phyloP scores from a whole-genome alignment of 2,113 vertebrate genomes.

The Piaya cayana region DNA sequence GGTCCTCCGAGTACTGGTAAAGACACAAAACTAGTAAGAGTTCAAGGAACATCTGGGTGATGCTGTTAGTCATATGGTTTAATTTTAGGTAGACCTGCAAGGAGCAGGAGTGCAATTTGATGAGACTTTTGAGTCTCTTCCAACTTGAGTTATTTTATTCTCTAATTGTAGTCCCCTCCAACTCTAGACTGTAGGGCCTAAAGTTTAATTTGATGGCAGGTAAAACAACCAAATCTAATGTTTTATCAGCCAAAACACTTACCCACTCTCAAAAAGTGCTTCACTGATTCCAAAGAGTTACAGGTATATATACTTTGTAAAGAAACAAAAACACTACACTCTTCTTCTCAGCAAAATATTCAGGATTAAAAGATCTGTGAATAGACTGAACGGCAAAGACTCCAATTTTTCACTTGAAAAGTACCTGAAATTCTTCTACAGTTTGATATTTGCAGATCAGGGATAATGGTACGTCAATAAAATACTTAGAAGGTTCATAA shows the following conservation, averaged over 20 bases:
- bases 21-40: no score
- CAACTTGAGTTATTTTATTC: neutral
- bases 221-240: neutral
- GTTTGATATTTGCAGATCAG: neutral
- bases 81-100: neutral
- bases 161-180: neutral
- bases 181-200: neutral
- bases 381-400: no score
- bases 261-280: neutral
- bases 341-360: neutral
- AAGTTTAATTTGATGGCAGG: neutral
- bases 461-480: conserved; percentile 37
- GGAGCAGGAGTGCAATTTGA: neutral
- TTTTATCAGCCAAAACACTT: neutral
- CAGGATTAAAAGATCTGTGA: neutral
- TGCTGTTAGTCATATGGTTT: neutral
- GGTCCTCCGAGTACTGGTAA: neutral
- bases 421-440: neutral
- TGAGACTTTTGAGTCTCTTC: neutral
- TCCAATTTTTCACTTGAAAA: neutral
- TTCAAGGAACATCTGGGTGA: no score
- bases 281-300: neutral
- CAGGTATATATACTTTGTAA: neutral
- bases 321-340: neutral
- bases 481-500: conserved; percentile 19